Base-by-base conservation (phyloP, 2,113 vertebrate genomes). In the Gila orcuttii region DNA sequence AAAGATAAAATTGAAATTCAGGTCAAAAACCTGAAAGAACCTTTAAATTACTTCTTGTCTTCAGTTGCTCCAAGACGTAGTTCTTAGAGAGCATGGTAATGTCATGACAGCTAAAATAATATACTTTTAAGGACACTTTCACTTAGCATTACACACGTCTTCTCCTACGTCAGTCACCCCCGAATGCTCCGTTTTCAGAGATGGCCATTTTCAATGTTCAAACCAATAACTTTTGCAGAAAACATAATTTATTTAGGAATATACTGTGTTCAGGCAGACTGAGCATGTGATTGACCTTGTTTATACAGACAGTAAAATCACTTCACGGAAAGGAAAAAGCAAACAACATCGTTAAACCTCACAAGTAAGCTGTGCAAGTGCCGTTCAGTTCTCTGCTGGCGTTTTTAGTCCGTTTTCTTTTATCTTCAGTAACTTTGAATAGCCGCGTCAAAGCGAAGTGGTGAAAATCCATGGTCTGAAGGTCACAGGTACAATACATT, bases 221-320 rank as follows among this genome's bases (percentile, higher is more conserved):
- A 79, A 45, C 57, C 69, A 59, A 6, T 17, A 36, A 12, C 23
- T 55, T 39, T 66, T 71, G 66, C 76, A 68, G 93, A 92, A 93
- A 95, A 94, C 94, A 94, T 94, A 92, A 94, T 94, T 94, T 94
- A 94, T 94, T 94, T 94, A 89, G 93, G 94, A 94, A 94, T 91
- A 92, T 93, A 92, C 91, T 90, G 92, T 92, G 92, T 94, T 93
- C 93, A 94, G 91, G 93, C 93, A 94, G 90, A 90, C 91, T 91
- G 90, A 89, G 92, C 92, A 92, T 92, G 92, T 93, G 92, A 69
- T 55, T 36, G 93, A 92, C 91, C 91, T 88, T 91, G 91, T 91
- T 82, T 90, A 90, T 90, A 92, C 90, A 88, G 92, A 94, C 90
- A 94, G 91, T 93, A 89, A 93, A 92, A 91, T 93, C 92, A 94